These are phyloP conservation scores for Phalacrocorax aristotelis DNA, from an alignment of 2,113 vertebrate genomes.

Conservation along the genomic window DNA sequence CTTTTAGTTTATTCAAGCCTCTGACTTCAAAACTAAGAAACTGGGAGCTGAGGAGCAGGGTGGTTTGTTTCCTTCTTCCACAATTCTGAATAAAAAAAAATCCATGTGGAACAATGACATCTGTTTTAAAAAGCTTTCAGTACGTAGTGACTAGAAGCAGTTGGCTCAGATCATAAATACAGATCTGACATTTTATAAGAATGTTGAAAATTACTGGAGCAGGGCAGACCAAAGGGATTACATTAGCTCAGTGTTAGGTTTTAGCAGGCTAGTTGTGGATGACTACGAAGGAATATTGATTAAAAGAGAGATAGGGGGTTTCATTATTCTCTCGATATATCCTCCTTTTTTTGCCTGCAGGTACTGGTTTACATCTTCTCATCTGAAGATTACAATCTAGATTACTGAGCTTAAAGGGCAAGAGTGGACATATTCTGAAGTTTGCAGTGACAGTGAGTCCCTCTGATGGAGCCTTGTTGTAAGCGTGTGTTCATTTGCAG, in stretches of 20 bases:
- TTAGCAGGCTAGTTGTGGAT: not conserved
- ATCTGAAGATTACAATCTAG: not conserved
- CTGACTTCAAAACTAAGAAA: not conserved
- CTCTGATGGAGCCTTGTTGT: not conserved
- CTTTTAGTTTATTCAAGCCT: slow-evolving; percentile 7
- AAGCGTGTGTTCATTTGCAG: not conserved
- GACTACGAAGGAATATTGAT: not conserved
- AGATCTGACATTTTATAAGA: not conserved
- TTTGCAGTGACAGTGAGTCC: not conserved
- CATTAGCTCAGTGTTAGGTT: not conserved
- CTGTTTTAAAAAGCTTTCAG: not conserved
- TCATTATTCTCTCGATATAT: not conserved
- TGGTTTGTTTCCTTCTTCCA: not conserved
- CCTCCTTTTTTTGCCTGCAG: not conserved
- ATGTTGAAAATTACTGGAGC: not conserved
- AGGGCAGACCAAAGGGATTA: not conserved
- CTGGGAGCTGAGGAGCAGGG: not conserved
- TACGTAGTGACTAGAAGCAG: not conserved
- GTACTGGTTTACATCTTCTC: not conserved
- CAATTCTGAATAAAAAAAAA: not conserved
- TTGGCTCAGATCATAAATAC: not conserved
- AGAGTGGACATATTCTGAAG: not conserved
- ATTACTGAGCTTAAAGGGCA: not conserved
- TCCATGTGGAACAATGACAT: not conserved
- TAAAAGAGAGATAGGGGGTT: not conserved